phyloP scores from a whole-genome alignment of 2,113 vertebrate genomes.

The Origma solitaria region DNA sequence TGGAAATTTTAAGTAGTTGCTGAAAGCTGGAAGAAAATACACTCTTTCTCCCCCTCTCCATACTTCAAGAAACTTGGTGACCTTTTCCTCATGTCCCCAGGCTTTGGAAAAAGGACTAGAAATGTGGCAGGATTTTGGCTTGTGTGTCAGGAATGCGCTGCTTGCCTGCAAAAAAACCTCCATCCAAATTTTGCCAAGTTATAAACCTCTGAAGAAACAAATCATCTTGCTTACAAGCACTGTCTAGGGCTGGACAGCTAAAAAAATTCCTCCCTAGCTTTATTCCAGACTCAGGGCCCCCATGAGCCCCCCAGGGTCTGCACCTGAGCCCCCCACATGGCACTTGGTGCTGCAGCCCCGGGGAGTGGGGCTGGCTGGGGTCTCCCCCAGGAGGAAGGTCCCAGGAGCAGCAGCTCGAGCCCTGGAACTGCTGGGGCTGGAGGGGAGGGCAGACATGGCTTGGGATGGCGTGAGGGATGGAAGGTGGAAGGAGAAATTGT shows the following conservation, averaged over 20 bases:
- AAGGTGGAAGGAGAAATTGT: background rate
- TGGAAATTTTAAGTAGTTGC: background rate
- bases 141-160: background rate
- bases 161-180: background rate
- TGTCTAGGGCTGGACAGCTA: background rate
- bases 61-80: background rate
- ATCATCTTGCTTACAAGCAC: background rate
- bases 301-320: fast-evolving
- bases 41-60: fast-evolving
- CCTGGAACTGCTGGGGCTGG: fast-evolving
- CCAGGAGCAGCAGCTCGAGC: background rate
- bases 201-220: background rate
- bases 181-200: background rate
- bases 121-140: background rate
- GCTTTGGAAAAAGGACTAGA: constrained; percentile 3
- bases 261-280: background rate
- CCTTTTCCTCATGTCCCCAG: background rate
- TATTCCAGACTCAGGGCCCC: background rate
- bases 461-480: background rate
- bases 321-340: background rate
- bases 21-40: background rate
- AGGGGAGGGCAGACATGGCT: background rate
- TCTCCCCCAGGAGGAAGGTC: background rate
- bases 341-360: background rate
- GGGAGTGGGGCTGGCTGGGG: background rate